A percentile compares a stretch with the other conserved stretches of the same genome.
These are phyloP conservation scores for Lepidurus apus DNA, from an alignment of 1,140 invertebrate species.

Conservation along the genomic window DNA sequence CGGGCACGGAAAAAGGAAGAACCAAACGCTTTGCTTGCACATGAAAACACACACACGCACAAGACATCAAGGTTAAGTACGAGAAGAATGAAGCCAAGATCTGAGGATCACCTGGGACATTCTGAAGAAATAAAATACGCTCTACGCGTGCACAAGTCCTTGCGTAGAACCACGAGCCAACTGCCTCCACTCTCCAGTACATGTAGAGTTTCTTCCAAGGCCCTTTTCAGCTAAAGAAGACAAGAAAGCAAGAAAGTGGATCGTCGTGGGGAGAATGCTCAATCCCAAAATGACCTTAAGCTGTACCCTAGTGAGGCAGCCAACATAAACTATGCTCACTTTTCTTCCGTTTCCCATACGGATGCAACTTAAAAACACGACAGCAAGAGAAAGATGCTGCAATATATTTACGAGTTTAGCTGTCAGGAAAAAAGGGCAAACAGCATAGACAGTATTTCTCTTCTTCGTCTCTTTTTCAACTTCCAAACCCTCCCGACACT, in stretches of 20 bases:
- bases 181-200: too few relatives aligned
- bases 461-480: too few relatives aligned
- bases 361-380: background rate
- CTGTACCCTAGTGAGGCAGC: background rate
- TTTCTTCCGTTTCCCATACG: background rate
- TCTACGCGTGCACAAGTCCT: too few relatives aligned
- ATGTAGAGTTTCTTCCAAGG: too few relatives aligned
- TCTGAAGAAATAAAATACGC: too few relatives aligned
- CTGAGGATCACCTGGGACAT: too few relatives aligned
- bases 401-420: background rate
- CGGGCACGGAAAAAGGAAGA: background rate
- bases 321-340: background rate
- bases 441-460: too few relatives aligned
- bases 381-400: background rate
- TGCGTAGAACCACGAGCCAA: too few relatives aligned
- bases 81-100: too few relatives aligned
- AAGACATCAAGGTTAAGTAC: too few relatives aligned
- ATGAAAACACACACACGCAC: background rate
- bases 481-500: too few relatives aligned
- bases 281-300: background rate
- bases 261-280: slow-evolving; percentile 2
- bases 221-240: background rate
- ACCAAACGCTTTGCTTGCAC: background rate
- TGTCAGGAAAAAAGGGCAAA: background rate
- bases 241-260: background rate